Evolutionary conservation across 2,888 invertebrate genomes (phyloP), one percentile per base, ranked within the genome.

Genomic region (Laspeyria flexula): DNA sequence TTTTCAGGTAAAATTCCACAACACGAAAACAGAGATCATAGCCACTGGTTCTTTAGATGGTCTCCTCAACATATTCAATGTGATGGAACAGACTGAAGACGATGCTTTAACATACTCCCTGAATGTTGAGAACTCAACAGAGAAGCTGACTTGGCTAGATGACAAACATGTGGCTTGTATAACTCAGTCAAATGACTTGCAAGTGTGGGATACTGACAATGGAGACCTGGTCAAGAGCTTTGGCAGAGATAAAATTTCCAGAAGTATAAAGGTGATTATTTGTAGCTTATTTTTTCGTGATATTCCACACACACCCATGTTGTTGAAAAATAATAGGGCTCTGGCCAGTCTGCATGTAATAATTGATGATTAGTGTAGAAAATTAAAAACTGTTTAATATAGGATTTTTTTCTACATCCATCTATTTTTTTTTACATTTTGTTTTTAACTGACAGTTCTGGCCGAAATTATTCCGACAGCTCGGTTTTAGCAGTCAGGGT

Each of bases 31-130:
- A 1, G 95, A 96, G 78, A 82, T 93, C 5, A 73, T 98, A 44
- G 94, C 95, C 10, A 94, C 97, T 0, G 96, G 97, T 0, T 96
- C 97, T 1, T 93, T 95, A 0, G 98, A 98, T 83, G 97, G 98
- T 0, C 91, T 98, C 11, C 94, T 98, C 0, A 98, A 98, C 85
- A 77, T 97, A 1, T 98, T 95, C 83, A 96, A 98, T 81, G 91
- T 98, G 15, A 93, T 93, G 40, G 93, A 97, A 76, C 71, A 88
- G 0, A 88, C 84, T 0, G 98, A 98, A 86, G 97, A 97, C 49
- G 96, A 97, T 69, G 98, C 98, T 0, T 87, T 98, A 1, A 85
- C 88, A 10, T 95, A 94, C 68, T 96, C 96, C 0, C 89, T 97
- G 21, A 98, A 97, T 76, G 94, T 96, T 0, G 96, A 96, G 73